Evolutionary conservation across 2,113 vertebrate genomes (phyloP).

Genomic region (Paratilapia polleni): DNA sequence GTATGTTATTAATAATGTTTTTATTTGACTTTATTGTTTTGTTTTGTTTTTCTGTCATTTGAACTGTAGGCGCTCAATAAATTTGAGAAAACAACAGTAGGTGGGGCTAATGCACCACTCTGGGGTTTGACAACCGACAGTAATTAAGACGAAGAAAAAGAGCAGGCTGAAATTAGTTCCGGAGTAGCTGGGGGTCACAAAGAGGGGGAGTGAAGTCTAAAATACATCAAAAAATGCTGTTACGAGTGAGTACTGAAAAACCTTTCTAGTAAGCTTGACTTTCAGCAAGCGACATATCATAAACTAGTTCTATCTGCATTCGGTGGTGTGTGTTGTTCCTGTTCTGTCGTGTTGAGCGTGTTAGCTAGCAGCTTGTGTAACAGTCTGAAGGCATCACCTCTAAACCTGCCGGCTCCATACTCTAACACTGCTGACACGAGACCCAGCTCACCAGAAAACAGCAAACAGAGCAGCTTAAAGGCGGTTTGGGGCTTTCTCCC

Average conservation of each 20-base stretch:
- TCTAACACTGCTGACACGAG: not conserved
- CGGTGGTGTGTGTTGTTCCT: not conserved
- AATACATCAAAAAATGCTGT: constrained; percentile 62
- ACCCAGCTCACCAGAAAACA: not conserved
- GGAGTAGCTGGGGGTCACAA: constrained; percentile 51
- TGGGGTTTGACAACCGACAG: not conserved
- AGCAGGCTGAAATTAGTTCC: constrained; percentile 37
- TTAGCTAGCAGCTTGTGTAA: constrained; percentile 29
- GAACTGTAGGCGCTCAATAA: not conserved
- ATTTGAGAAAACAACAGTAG: not conserved
- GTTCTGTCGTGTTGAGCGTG: not conserved
- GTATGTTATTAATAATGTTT: too few species aligned
- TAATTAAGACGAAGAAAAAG: not conserved
- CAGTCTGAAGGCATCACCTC: not conserved
- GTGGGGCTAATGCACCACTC: not conserved
- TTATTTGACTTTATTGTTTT: too few species aligned
- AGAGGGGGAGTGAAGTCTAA: not conserved
- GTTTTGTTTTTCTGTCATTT: too few species aligned
- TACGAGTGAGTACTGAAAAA: constrained; percentile 71
- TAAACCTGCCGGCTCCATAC: not conserved
- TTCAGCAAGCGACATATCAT: not conserved
- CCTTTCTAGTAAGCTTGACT: accelerated
- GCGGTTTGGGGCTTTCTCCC: not conserved
- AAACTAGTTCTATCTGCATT: not conserved
- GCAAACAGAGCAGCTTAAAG: not conserved